Percentiles rank a stretch among this genome's conserved stretches.
Conservation (phyloP, 2,113 vertebrate genomes). For the Hipposideros armiger region DNA sequence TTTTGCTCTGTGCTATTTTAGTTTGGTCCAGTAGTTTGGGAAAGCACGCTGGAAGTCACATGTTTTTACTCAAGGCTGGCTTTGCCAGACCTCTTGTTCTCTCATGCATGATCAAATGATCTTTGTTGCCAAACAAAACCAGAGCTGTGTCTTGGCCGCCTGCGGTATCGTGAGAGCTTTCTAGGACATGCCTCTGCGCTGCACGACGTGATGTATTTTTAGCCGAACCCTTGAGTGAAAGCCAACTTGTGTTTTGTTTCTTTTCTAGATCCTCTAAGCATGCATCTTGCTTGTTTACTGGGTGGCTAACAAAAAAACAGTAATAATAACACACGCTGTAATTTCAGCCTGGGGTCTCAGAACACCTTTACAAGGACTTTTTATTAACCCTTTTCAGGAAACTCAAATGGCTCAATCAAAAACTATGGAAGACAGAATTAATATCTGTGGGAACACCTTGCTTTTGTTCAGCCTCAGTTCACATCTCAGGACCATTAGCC, state of each 20-base stretch:
- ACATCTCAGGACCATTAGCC: neutral
- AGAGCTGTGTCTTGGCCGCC: neutral
- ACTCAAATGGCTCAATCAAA: neutral
- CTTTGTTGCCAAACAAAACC: conserved; percentile 50
- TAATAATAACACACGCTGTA: neutral
- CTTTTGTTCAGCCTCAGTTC: neutral
- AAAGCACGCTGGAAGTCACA: neutral
- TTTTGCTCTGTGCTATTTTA: neutral
- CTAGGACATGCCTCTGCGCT: neutral
- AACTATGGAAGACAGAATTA: neutral
- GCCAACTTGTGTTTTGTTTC: neutral
- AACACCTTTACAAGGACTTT: neutral
- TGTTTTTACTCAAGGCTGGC: neutral
- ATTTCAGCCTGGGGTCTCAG: neutral
- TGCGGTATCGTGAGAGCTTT: neutral
- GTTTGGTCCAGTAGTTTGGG: neutral
- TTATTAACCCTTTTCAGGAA: neutral
- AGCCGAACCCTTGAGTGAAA: conserved; percentile 20
- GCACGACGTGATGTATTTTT: neutral
- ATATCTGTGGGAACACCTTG: neutral
- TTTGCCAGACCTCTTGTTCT: neutral
- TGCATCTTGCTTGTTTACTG: neutral
- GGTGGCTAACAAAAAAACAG: neutral
- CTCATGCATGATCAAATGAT: neutral
- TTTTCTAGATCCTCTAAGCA: conserved; percentile 32